phyloP scores from a whole-genome alignment of 2,113 vertebrate genomes.

The Tupaia chinensis region DNA sequence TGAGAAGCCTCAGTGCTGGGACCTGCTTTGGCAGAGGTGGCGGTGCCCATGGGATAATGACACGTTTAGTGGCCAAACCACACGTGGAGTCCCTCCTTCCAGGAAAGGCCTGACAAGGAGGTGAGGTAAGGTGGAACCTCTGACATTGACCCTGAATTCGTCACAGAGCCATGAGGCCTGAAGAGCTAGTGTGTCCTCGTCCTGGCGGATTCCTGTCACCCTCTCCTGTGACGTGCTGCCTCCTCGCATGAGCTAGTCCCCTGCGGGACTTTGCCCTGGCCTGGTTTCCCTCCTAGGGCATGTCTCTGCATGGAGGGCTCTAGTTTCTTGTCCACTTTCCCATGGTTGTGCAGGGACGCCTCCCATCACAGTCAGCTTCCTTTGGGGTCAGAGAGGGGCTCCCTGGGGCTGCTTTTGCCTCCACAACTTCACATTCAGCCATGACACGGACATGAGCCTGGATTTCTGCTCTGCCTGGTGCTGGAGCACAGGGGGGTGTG shows the following conservation, averaged over 20 bases:
- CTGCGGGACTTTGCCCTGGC: not conserved
- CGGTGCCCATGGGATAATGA: too few relatives aligned
- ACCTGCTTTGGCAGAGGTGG: not conserved
- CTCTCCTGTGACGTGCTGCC: not conserved
- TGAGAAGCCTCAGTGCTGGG: not conserved
- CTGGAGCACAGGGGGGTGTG: not conserved
- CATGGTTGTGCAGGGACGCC: not conserved
- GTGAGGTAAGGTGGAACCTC: too few relatives aligned
- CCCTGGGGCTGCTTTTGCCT: not conserved
- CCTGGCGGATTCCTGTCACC: not conserved
- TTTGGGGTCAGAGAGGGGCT: not conserved
- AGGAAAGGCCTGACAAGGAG: not conserved
- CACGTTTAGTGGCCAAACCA: not conserved
- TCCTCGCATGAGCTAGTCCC: accelerated
- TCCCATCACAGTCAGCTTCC: not conserved
- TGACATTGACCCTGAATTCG: not conserved
- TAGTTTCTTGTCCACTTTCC: not conserved
- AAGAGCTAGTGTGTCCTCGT: not conserved
- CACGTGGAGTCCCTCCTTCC: too few relatives aligned
- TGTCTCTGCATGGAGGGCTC: not conserved
- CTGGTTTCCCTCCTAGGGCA: not conserved
- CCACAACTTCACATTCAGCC: not conserved
- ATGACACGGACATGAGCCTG: not conserved
- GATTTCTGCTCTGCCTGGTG: not conserved
- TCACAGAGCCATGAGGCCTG: not conserved